A percentile compares a stretch with the other conserved stretches of the same genome.
Conservation (phyloP, 2,888 invertebrate genomes). For the Diaperis boleti region DNA sequence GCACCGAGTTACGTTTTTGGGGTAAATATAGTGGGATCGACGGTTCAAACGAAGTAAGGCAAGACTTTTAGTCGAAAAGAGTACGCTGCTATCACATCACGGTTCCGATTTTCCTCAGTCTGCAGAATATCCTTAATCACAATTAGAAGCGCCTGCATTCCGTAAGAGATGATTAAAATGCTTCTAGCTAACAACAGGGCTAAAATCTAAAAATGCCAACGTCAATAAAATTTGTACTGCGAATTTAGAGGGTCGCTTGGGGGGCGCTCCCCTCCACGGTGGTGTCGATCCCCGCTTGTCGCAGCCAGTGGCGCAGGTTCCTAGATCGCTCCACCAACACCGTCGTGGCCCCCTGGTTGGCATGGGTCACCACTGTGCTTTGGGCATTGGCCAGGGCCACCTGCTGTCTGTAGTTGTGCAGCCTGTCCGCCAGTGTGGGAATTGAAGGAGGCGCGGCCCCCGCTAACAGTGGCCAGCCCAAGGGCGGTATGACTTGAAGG, state of each 20-base stretch:
- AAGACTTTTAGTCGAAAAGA: constrained; percentile 24
- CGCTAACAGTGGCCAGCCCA: constrained; percentile 68
- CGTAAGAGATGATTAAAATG: constrained; percentile 18
- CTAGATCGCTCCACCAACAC: constrained; percentile 75
- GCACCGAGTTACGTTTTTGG: constrained; percentile 28
- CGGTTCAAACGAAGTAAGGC: constrained; percentile 20
- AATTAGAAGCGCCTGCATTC: constrained; percentile 21
- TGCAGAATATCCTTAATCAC: constrained; percentile 7
- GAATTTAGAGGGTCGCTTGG: constrained; percentile 59
- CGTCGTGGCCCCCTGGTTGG: constrained; percentile 70
- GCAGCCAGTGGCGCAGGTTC: constrained; percentile 76
- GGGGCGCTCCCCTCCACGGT: constrained; percentile 51
- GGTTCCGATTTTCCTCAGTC: constrained; percentile 29
- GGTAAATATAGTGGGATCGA: constrained; percentile 11
- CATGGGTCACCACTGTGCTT: constrained; percentile 65
- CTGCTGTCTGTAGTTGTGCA: constrained; percentile 71
- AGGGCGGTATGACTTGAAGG: constrained; percentile 65
- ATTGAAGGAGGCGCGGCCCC: constrained; percentile 61
- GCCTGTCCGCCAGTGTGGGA: constrained; percentile 68
- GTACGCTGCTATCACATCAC: constrained; percentile 26
- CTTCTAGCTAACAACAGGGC: constrained; percentile 13
- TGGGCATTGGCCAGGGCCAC: constrained; percentile 67
- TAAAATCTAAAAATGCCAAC: constrained; percentile 27
- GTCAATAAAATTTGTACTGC: constrained; percentile 20
- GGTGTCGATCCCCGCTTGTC: constrained; percentile 66